A percentile compares a stretch with the other conserved stretches of the same genome.
Conservation (phyloP, 2,113 vertebrate species). For the Pangasianodon hypophthalmus region DNA sequence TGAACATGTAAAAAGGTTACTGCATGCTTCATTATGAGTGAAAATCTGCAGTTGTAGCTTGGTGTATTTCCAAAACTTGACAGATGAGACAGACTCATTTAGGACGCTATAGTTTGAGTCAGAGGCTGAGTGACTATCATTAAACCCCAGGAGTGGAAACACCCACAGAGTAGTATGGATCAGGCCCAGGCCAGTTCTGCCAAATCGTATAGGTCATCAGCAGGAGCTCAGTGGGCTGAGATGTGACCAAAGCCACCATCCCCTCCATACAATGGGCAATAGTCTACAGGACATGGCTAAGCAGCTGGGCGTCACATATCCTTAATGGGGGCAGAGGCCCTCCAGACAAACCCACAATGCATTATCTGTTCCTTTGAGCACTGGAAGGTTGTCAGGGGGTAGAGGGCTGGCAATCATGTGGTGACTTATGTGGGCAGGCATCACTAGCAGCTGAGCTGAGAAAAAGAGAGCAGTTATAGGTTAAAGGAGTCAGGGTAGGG, state of each 20-base stretch:
- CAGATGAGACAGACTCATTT: constrained; percentile 65
- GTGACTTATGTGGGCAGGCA: constrained; percentile 68
- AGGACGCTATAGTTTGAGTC: constrained; percentile 65
- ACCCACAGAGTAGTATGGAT: constrained; percentile 68
- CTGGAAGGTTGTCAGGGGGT: constrained; percentile 71
- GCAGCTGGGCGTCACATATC: constrained; percentile 77
- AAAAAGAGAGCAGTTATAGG: constrained; percentile 18
- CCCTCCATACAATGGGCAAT: constrained; percentile 71
- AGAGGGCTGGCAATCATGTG: constrained; percentile 71
- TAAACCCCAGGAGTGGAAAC: constrained; percentile 64
- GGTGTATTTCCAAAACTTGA: constrained; percentile 20
- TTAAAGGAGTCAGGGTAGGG: constrained; percentile 58
- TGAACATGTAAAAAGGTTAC: neutral
- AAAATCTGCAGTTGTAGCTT: neutral
- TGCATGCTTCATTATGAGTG: neutral
- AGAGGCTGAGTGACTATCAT: constrained; percentile 68
- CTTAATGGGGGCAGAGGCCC: constrained; percentile 74
- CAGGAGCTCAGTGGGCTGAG: constrained; percentile 71
- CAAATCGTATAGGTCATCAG: constrained; percentile 71
- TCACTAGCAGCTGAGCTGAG: constrained; percentile 68
- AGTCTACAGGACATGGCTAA: constrained; percentile 76
- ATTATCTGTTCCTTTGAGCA: constrained; percentile 72
- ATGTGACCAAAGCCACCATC: constrained; percentile 75
- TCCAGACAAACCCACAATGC: constrained; percentile 72
- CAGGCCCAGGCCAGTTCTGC: constrained; percentile 62